Base-by-base conservation (phyloP, 2,113 vertebrate species). In the Bothrops jararaca region DNA sequence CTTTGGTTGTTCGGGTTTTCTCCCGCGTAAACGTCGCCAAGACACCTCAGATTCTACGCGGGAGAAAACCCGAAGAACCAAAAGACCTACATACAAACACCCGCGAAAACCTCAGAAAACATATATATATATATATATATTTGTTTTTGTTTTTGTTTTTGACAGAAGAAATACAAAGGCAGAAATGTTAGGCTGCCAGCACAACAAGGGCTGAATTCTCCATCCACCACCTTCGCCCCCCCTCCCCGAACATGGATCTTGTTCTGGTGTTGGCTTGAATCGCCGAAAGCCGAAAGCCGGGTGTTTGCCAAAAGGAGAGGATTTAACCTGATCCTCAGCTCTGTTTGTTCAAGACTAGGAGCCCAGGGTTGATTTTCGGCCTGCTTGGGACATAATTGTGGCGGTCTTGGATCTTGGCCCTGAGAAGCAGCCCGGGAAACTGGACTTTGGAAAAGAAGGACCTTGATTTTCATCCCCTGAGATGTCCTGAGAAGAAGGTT, bases 231-330 rank as follows among this genome's bases (percentile, higher is more conserved):
- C 74, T 22, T 42, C 34, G 2, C 3, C 3, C 7, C 13, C 91
- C 91, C 42, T 29, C 91, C 91, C 42, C 12, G 5, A 53, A 42
- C 15, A 5, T 54, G 0, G 90, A 86, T 92, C 1, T 1, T 90
- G 93, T 93, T 93, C 34, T 23, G 48, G 89, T 91, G 90, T 29
- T 29, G 10, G 29, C 91, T 94, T 94, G 93, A 94, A 93, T 94
- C 93, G 95, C 54, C 39, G 29, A 50, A 53, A 54, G 0, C 42
- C 42, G 42, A 48, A 48, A 89, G 92, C 93, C 64, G 80, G 89
- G 94, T 95, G 92, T 95, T 90, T 90, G 8, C 42, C 96, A 92
- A 94, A 94, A 94, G 86, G 94, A 92, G 92, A 94, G 94, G 93
- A 93, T 93, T 95, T 94, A 95, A 95, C 54, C 39, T 60, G 69